A percentile compares a stretch with the other conserved stretches of the same genome.
phyloP scores from a whole-genome alignment of 1,140 invertebrate species.

The Portunus trituberculatus region DNA sequence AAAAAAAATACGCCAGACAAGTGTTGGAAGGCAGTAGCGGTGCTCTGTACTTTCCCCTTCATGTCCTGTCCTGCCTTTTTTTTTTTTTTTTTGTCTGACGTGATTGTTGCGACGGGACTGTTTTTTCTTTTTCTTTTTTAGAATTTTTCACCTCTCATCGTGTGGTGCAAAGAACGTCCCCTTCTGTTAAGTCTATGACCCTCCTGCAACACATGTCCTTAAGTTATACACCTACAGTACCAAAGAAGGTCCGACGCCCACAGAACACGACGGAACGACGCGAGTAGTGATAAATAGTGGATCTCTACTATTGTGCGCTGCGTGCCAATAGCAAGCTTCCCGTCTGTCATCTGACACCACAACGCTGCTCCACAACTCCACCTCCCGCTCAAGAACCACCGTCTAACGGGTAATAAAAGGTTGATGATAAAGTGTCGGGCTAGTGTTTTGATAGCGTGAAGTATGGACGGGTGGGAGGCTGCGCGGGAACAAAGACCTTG shows the following conservation, averaged over 20 bases:
- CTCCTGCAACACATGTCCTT: too few species aligned
- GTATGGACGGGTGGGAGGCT: background rate
- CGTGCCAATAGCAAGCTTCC: too few species aligned
- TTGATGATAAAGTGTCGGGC: background rate
- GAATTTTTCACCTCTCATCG: too few species aligned
- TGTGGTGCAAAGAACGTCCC: too few species aligned
- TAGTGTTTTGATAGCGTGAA: slow-evolving; percentile 12
- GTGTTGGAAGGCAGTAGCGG: background rate
- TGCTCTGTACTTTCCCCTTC: background rate
- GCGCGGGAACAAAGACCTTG: background rate
- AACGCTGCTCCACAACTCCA: background rate
- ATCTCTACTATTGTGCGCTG: background rate
- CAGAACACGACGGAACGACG: too few species aligned
- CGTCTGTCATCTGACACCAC: background rate
- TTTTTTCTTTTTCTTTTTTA: background rate
- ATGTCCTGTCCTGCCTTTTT: background rate
- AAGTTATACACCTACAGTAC: too few species aligned
- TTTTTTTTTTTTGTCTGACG: background rate
- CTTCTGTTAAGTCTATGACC: too few species aligned
- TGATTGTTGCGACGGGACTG: background rate
- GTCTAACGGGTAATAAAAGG: background rate
- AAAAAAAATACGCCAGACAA: background rate
- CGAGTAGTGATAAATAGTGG: background rate
- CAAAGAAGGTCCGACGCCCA: too few species aligned
- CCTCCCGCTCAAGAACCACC: background rate